Percentiles rank a stretch among this genome's conserved stretches.
Conservation (phyloP, 2,888 invertebrate species). For the Halocaridina rubra region DNA sequence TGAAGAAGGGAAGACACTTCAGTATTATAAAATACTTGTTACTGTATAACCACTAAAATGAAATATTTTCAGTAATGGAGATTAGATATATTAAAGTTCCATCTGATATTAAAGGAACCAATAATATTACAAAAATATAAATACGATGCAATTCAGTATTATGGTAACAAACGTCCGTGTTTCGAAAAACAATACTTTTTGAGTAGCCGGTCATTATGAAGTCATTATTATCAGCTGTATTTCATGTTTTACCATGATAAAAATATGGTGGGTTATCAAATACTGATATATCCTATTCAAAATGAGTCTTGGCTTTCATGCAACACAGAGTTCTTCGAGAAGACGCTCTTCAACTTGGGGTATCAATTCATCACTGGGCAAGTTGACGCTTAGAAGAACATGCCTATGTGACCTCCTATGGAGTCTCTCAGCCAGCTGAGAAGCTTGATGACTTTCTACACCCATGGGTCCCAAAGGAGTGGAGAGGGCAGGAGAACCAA, state of each 20-base stretch:
- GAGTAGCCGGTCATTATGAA: too few relatives aligned
- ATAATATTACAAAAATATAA: too few relatives aligned
- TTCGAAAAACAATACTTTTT: too few relatives aligned
- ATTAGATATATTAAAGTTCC: too few relatives aligned
- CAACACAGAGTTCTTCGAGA: conserved; percentile 56
- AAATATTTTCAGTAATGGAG: too few relatives aligned
- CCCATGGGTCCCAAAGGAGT: conserved; percentile 39
- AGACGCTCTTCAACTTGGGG: conserved; percentile 52
- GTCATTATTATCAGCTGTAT: too few relatives aligned
- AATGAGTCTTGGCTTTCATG: conserved; percentile 38
- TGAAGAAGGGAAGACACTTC: background rate
- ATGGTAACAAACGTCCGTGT: too few relatives aligned
- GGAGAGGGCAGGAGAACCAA: conserved; percentile 48
- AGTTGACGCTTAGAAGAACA: conserved; percentile 48
- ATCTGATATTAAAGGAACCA: too few relatives aligned
- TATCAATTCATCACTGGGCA: conserved; percentile 47
- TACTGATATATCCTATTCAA: background rate
- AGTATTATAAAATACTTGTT: too few relatives aligned
- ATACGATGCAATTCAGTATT: too few relatives aligned
- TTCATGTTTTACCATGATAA: too few relatives aligned
- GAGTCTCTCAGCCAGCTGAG: conserved; percentile 48
- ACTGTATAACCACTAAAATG: too few relatives aligned
- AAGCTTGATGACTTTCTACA: conserved; percentile 22
- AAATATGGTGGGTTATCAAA: background rate
- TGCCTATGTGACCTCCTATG: conserved; percentile 36